These are phyloP conservation scores for Sylvilagus floridanus DNA, from an alignment of 2,797 vertebrate genomes.

Conservation along the genomic window DNA sequence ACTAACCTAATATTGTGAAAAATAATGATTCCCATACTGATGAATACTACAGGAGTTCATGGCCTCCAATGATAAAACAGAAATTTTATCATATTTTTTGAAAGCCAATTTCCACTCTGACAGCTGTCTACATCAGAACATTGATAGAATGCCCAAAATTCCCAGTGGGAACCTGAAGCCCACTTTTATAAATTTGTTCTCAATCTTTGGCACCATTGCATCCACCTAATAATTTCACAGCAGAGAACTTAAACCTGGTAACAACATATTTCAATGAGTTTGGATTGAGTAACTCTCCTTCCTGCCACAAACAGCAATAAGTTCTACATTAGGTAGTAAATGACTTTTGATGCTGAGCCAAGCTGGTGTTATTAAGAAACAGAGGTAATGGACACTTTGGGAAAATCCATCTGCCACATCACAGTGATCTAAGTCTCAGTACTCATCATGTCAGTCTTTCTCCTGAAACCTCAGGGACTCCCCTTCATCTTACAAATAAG, in stretches of 20 bases:
- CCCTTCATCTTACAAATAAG: background rate
- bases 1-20: background rate
- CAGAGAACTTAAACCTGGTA: background rate
- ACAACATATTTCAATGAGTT: background rate
- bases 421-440: background rate
- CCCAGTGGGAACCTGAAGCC: background rate
- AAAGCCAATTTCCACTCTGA: background rate
- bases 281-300: background rate
- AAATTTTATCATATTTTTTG: background rate
- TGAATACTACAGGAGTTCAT: background rate
- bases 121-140: background rate
- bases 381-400: background rate
- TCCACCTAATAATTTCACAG: constrained; percentile 13
- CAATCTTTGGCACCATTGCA: background rate
- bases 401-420: constrained; percentile 28
- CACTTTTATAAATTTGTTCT: constrained; percentile 26
- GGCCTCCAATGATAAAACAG: background rate
- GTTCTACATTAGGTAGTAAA: background rate
- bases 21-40: background rate
- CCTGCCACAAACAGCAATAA: background rate
- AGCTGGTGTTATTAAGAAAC: background rate
- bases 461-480: background rate
- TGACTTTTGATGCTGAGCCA: background rate
- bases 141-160: background rate
- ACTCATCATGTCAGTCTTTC: background rate